Base-by-base conservation (phyloP, 2,888 invertebrate genomes). In the Silvanus unidentatus region DNA sequence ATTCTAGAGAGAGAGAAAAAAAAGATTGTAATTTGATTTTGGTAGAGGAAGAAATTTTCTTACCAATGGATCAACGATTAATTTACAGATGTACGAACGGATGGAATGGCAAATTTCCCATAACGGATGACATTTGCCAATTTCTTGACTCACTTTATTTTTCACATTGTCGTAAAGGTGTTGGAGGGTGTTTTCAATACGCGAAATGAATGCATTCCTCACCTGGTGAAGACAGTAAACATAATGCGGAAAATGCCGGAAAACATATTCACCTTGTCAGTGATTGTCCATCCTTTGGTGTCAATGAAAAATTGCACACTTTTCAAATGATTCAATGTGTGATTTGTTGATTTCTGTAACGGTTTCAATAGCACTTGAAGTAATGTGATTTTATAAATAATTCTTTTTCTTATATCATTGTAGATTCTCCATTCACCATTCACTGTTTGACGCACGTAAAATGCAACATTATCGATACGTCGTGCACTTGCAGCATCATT, bases 281-380 rank as follows among this genome's bases (percentile, higher is more conserved):
- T 83, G 57, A 88, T 83, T 55, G 80, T 76, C 40, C 78, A 79
- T 27, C 85, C 85, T 57, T 84, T 82, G 61, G 80, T 82, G 59
- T 86, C 81, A 49, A 89, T 77, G 69, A 83, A 86, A 64, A 79
- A 82, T 66, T 88, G 88, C 38, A 87, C 82, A n/a, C 81, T 84
- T 59, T 82, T 83, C 54, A 88, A 77, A 62, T 87, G 86, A 44
- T 80, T 80, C 4, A 87, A 71, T 0, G 86, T 84, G 56, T 84
- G 84, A 66, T 88, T 86, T 3, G 81, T 74, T 70, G 84, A 84
- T 48, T 79, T 78, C 51, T 82, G 80, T 59, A 88, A 79, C 0
- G 88, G 87, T 57, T 78, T 76, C 54, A 86, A 66, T 58, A 86
- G 81, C 5, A 89, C 73, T 60, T 89, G 88, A 39, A 89, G 63